Conservation (phyloP, 2,797 vertebrate genomes). For the Hypotaenidia philippensis region DNA sequence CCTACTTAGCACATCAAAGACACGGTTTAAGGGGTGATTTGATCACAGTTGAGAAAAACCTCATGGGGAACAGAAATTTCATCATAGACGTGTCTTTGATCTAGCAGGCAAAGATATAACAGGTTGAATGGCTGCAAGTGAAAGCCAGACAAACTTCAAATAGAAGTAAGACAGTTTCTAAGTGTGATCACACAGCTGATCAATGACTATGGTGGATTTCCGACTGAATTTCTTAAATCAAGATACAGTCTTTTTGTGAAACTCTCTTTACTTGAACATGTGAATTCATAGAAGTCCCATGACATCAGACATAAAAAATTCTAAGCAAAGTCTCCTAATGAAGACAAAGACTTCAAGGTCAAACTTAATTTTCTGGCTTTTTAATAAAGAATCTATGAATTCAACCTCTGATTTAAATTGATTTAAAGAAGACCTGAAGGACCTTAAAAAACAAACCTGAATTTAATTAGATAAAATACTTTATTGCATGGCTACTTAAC, state of each 20-base stretch:
- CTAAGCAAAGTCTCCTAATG: neutral
- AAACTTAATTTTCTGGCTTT: neutral
- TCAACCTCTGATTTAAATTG: neutral
- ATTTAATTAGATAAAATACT: neutral
- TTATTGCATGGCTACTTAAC: neutral
- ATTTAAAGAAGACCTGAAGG: neutral
- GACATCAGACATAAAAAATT: neutral
- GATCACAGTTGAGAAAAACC: slow-evolving; percentile 36
- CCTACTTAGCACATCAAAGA: slow-evolving; percentile 62
- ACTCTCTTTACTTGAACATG: neutral
- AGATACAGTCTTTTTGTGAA: neutral
- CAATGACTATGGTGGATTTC: neutral
- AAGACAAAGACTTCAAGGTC: neutral
- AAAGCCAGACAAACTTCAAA: slow-evolving; percentile 15
- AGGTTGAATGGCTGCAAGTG: slow-evolving; percentile 15
- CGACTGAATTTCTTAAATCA: neutral
- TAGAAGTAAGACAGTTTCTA: neutral
- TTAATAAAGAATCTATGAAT: neutral
- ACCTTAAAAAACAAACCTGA: neutral
- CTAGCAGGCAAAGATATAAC: slow-evolving; percentile 16
- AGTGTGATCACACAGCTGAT: neutral
- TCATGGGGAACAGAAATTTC: slow-evolving; percentile 33
- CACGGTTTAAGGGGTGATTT: slow-evolving; percentile 51
- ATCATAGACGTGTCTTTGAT: slow-evolving; percentile 55
- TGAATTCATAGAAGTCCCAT: neutral